Evolutionary conservation across 1,140 invertebrate genomes (phyloP), one percentile per base, ranked within the genome.

Genomic region (Drosophila fuyamai): DNA sequence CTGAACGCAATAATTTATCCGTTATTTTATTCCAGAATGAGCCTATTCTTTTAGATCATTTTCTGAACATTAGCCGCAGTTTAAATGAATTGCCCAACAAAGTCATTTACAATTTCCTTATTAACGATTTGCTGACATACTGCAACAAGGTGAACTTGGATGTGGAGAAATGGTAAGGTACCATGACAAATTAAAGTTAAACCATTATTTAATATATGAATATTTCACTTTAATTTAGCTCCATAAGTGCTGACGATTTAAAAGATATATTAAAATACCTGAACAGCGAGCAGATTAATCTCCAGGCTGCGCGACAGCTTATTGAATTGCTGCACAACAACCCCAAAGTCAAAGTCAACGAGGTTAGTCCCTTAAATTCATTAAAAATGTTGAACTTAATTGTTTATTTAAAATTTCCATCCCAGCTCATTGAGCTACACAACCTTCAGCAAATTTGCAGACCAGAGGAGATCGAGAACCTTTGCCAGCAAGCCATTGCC

Each of bases 371-470:
- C n/a, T n/a, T 13, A 5, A 2, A 2, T 4, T 16, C 55, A 50
- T 29, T 61, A 38, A 53, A 82, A 72, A 63, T 66, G 14, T 3
- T 8, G 27, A 29, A 4, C 27, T 32, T 7, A 0, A n/a, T 18
- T 18, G 14, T 41, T 7, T 1, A n/a, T 18, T 14, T 6, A 5
- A 2, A 7, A 9, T n/a, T 9, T 4, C 8, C 18, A 13, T 47
- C 32, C 14, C 53, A 96, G 93, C 94, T 97, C 13, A 93, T 96
- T 1, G 81, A 94, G 80, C 93, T 95, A 50, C 94, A 95, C 65
- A 93, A 94, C 58, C 95, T 95, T 94, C 83, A 91, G 41, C 93
- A 95, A 90, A 95, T 97, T 59, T 94, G 90, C 27, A 94, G 96
- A 85, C 88, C 94, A 66, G 75, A 91, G 16, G 92, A 94, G 90